Evolutionary conservation across 30 jellyfish, hydroid and myxozoan genomes (phyloP).

Genomic region (Hydra vulgaris): DNA sequence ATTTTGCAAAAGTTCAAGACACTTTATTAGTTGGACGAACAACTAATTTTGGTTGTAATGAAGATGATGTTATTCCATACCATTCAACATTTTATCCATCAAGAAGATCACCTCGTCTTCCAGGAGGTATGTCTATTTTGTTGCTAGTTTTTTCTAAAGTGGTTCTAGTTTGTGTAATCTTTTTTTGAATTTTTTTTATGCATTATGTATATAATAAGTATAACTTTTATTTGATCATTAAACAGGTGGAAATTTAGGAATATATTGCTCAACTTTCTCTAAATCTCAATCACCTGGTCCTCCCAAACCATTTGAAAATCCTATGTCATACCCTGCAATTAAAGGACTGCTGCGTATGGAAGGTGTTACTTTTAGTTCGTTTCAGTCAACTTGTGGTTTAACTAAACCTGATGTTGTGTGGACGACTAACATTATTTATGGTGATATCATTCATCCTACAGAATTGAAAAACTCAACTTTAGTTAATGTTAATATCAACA

Average conservation of each 20-base stretch:
- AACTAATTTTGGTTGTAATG: conserved; percentile 63
- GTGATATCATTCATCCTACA: conserved; percentile 81
- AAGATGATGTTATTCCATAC: conserved; percentile 13
- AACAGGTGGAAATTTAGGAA: conserved; percentile 72
- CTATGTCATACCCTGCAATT: conserved; percentile 88
- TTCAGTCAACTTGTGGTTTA: conserved; percentile 33
- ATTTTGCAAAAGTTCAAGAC: conserved; percentile 36
- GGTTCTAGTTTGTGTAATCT: too few species aligned
- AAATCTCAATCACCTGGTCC: conserved; percentile 71
- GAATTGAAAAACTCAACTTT: conserved; percentile 33
- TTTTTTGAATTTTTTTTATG: too few species aligned
- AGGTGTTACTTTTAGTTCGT: conserved; percentile 58
- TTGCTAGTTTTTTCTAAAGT: neutral
- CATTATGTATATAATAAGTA: too few species aligned
- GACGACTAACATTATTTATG: conserved; percentile 36
- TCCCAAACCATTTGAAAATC: conserved; percentile 68
- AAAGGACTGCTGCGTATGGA: conserved; percentile 47
- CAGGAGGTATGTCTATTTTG: conserved; percentile 17
- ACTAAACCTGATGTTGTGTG: conserved; percentile 32
- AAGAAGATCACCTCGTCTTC: conserved; percentile 26
- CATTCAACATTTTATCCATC: conserved; percentile 11
- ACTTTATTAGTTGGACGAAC: conserved; percentile 69
- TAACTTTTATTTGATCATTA: too few species aligned
- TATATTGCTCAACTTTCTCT: conserved; percentile 30
- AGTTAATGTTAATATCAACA: conserved; percentile 39